Conservation (phyloP, 1,140 invertebrate species). For the Sitophilus oryzae region DNA sequence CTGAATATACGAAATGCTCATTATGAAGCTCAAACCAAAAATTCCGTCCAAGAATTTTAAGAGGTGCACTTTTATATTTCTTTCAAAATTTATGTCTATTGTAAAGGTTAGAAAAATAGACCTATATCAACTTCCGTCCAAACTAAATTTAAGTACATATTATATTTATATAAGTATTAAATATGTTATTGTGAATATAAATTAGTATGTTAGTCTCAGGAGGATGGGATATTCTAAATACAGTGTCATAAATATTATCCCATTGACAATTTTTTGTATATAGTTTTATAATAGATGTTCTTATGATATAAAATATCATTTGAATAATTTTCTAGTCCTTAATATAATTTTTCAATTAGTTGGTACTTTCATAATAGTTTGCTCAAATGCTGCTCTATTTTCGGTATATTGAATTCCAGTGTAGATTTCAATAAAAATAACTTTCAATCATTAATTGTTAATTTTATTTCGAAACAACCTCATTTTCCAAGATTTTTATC, state of each 20-base stretch:
- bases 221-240: not conserved
- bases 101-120: not conserved
- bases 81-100: slow-evolving; percentile 3
- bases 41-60: slow-evolving; percentile 4
- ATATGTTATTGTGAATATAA: not conserved
- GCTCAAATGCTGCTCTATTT: not conserved
- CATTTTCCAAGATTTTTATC: no score
- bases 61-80: slow-evolving; percentile 20
- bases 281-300: not conserved
- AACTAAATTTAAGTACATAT: slow-evolving; percentile 16
- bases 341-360: not conserved
- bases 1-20: not conserved
- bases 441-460: no score
- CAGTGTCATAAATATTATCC: not conserved
- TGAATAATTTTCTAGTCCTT: not conserved
- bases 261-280: not conserved
- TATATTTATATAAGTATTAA: not conserved
- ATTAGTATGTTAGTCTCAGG: not conserved
- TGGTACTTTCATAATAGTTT: not conserved
- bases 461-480: no score
- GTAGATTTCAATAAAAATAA: no score
- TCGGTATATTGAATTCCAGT: no score
- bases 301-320: not conserved
- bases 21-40: not conserved
- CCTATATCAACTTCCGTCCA: slow-evolving; percentile 25